A percentile compares a stretch with the other conserved stretches of the same genome.
Evolutionary conservation across 2,113 vertebrate genomes (phyloP).

Genomic region (Megaleporinus macrocephalus): DNA sequence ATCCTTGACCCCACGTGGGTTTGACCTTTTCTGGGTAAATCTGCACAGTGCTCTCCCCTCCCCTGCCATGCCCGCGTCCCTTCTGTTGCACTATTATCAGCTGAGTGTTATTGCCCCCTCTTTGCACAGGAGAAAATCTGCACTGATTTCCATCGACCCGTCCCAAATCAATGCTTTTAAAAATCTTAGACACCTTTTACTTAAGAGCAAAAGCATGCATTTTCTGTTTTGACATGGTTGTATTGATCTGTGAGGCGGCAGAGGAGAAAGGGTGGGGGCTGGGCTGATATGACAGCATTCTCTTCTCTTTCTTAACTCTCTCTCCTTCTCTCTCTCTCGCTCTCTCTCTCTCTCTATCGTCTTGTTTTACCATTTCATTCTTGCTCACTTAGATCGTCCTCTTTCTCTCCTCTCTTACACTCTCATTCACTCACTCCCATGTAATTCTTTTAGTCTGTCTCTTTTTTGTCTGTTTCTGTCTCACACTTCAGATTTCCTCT

Average conservation of each 20-base stretch:
- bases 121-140: slow-evolving; percentile 84
- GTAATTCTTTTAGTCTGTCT: slow-evolving; percentile 42
- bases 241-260: slow-evolving; percentile 85
- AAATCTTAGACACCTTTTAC: slow-evolving; percentile 96
- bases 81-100: slow-evolving; percentile 82
- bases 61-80: slow-evolving; percentile 62
- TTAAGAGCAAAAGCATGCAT: slow-evolving; percentile 98
- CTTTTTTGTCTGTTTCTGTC: slow-evolving; percentile 7
- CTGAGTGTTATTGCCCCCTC: slow-evolving; percentile 87
- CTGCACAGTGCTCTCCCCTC: slow-evolving; percentile 71
- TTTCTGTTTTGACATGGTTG: slow-evolving; percentile 95
- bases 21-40: slow-evolving; percentile 74
- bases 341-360: background rate
- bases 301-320: slow-evolving; percentile 38
- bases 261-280: slow-evolving; percentile 61
- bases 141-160: slow-evolving; percentile 91
- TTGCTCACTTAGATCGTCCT: too few species aligned
- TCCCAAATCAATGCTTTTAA: slow-evolving; percentile 97
- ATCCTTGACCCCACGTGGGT: slow-evolving; percentile 73
- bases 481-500: slow-evolving; percentile 38
- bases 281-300: slow-evolving; percentile 53
- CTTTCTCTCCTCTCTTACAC: too few species aligned
- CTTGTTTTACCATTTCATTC: too few species aligned
- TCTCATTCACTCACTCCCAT: background rate
- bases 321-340: slow-evolving; percentile 45